Conservation (phyloP, 2,113 vertebrate species). For the Labeo rohita region DNA sequence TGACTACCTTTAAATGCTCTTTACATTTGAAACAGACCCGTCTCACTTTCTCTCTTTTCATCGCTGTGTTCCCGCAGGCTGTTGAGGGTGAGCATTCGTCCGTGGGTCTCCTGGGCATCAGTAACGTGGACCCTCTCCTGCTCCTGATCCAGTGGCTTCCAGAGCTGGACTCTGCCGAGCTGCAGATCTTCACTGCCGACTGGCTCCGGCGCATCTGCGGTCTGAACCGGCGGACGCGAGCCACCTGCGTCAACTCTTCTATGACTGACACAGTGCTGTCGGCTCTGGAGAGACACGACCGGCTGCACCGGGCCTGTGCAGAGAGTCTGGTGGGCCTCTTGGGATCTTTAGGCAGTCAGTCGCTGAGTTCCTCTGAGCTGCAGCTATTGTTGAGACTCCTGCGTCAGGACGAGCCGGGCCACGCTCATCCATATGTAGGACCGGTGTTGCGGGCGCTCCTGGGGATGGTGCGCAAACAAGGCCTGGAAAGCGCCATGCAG, state of each 20-base stretch:
- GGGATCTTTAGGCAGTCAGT: constrained; percentile 91
- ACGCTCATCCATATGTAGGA: constrained; percentile 82
- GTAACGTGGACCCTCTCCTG: constrained; percentile 94
- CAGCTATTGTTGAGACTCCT: constrained; percentile 83
- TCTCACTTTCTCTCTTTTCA: not conserved
- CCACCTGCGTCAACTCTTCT: constrained; percentile 90
- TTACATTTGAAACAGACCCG: not conserved
- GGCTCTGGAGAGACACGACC: constrained; percentile 76
- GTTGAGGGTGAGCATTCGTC: constrained; percentile 96
- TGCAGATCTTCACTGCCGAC: constrained; percentile 91
- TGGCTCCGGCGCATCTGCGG: constrained; percentile 92
- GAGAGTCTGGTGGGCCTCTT: constrained; percentile 89
- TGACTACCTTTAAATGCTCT: not conserved
- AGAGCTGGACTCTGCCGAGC: constrained; percentile 87
- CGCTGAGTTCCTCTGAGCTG: constrained; percentile 87
- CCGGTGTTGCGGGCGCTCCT: constrained; percentile 86
- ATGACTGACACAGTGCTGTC: constrained; percentile 86
- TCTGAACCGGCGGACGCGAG: constrained; percentile 91
- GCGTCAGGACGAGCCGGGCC: constrained; percentile 76
- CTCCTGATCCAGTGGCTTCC: constrained; percentile 96
- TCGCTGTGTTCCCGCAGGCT: constrained; percentile 74
- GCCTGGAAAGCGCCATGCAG: constrained; percentile 90
- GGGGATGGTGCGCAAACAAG: constrained; percentile 90
- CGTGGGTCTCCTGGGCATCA: constrained; percentile 93
- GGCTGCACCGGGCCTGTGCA: constrained; percentile 82